phyloP scores from a whole-genome alignment of 2,797 vertebrate species.

The Onychomys torridus region DNA sequence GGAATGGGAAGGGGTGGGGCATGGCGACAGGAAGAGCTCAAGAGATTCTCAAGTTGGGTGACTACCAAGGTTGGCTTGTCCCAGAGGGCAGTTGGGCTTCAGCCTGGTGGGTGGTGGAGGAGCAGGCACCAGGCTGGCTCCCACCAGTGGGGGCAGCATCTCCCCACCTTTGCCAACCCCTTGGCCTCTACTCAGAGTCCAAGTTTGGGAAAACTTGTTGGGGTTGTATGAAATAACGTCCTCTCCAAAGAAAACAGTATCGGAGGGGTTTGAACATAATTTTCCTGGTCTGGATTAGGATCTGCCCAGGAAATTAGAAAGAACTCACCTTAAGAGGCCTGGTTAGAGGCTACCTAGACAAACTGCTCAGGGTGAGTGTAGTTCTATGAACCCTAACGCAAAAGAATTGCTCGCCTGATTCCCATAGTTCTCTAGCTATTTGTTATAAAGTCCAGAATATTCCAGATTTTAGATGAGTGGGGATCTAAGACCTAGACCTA shows the following conservation, averaged over 20 bases:
- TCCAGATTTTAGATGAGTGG: neutral
- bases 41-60: slow-evolving; percentile 83
- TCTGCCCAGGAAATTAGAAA: neutral
- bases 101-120: slow-evolving; percentile 21
- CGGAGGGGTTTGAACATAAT: neutral
- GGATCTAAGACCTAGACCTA: neutral
- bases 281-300: neutral
- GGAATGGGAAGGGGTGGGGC: slow-evolving; percentile 80
- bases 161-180: neutral
- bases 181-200: neutral
- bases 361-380: neutral
- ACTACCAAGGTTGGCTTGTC: slow-evolving; percentile 78
- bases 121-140: neutral
- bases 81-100: slow-evolving; percentile 61
- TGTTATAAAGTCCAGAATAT: neutral
- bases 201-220: neutral
- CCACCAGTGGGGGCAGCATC: slow-evolving; percentile 55
- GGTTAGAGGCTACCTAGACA: neutral
- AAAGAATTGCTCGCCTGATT: neutral
- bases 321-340: neutral
- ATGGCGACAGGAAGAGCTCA: slow-evolving; percentile 84
- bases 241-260: neutral
- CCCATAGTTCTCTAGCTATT: neutral
- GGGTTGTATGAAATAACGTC: neutral
- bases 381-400: neutral